Base-by-base conservation (phyloP, 2,113 vertebrate genomes). In the Paradoxurus hermaphroditus region DNA sequence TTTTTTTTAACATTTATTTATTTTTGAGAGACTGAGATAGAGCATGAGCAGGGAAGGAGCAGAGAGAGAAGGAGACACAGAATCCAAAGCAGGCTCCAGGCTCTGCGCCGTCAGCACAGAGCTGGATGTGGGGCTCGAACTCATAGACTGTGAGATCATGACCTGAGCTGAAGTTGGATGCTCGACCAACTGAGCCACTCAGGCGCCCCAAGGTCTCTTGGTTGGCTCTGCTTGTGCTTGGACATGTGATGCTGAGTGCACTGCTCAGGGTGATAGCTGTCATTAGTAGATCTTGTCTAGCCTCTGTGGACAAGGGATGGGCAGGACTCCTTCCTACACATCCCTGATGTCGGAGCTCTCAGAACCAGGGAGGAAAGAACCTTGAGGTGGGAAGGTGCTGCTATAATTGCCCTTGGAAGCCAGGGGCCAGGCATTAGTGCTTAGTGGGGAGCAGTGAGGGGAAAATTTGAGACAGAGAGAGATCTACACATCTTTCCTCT, bases 241-340 rank as follows among this genome's bases (percentile, higher is more conserved):
- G 7, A 2, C 13, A 0, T 14, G 21, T 0, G 0, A 5, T 7
- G 1, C 25, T 73, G 0, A 9, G 67, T 19, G 44, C 81, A 62
- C 67, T 63, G 12, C 59, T 18, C 15, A 21, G 56, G 34, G 72
- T 62, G 67, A 8, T 9, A 49, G n/a, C 36, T 65, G 25, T 65
- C 81, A 7, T 46, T 12, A 59, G 46, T 27, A 8, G 59, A 15
- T 19, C 72, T 82, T 87, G 56, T n/a, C 46, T 41, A 73, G 11
- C 23, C 10, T 8, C 34, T 75, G 75, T 51, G 46, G 41, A 12
- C 15, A 65, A 70, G 86, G 39, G 16, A 18, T 21, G 41, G 39
- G 34, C 16, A 1, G 29, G 34, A 7, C 6, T 4, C n/a, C 31
- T 65, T 13, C 29, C 34, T 75, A 46, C 13, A 16, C 2, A 0